These are phyloP conservation scores for Acrocephalus kingi DNA, from an alignment of 2,113 vertebrate genomes.

Conservation along the genomic window DNA sequence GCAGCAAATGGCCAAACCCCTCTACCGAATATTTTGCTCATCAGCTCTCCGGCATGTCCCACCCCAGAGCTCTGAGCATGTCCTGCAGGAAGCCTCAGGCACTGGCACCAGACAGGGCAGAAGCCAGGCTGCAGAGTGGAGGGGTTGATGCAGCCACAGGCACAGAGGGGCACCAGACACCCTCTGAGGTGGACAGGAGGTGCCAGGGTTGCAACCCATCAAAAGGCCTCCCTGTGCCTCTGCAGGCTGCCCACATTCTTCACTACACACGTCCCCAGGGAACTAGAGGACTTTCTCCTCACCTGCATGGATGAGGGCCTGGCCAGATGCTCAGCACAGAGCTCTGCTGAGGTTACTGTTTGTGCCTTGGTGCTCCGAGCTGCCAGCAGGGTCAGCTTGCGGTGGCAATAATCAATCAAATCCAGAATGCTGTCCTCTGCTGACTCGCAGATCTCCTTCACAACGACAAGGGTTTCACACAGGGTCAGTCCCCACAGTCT, in stretches of 20 bases:
- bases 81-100: not conserved
- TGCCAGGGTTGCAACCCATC: not conserved
- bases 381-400: constrained; percentile 86
- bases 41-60: fast-evolving
- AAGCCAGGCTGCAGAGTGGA: not conserved
- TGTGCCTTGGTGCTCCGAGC: constrained; percentile 50
- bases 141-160: not conserved
- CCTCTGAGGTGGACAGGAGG: not conserved
- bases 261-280: fast-evolving
- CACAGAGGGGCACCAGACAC: not conserved
- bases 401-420: constrained; percentile 93
- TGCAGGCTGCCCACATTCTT: not conserved
- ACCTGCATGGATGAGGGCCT: constrained; percentile 73
- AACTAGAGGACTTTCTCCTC: not conserved
- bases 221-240: not conserved
- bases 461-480: not conserved
- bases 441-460: constrained; percentile 89
- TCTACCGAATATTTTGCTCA: not conserved
- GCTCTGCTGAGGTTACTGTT: not conserved
- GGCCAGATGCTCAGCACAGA: not conserved
- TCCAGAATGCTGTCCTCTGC: constrained; percentile 87
- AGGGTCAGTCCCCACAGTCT: not conserved
- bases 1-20: not conserved
- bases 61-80: fast-evolving
- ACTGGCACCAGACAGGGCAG: not conserved